A percentile compares a stretch with the other conserved stretches of the same genome.
Evolutionary conservation across 2,797 vertebrate genomes (phyloP).

Genomic region (Rousettus madagascariensis): DNA sequence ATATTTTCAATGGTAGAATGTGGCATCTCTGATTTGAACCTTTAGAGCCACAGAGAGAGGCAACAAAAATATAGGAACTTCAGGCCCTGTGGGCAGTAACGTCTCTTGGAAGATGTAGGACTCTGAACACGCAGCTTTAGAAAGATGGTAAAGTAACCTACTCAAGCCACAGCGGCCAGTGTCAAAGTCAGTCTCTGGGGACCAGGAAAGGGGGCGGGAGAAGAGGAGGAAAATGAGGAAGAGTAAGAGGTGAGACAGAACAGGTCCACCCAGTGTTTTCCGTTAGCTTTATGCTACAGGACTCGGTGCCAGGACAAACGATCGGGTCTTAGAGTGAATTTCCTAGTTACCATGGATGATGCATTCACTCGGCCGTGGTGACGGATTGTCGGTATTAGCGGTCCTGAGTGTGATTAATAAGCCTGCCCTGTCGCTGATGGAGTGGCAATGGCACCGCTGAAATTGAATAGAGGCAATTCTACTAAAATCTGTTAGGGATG

Average conservation of each 20-base stretch:
- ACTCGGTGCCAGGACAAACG: slow-evolving; percentile 87
- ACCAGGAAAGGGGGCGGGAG: too few relatives aligned
- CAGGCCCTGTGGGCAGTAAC: not conserved
- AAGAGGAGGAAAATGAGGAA: not conserved
- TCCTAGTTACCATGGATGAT: slow-evolving; percentile 91
- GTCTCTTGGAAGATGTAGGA: not conserved
- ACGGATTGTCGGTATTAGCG: slow-evolving; percentile 95
- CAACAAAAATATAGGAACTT: not conserved
- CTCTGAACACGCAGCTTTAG: not conserved
- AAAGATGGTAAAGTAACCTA: not conserved
- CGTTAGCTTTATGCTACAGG: slow-evolving; percentile 86
- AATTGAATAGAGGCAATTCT: slow-evolving; percentile 85
- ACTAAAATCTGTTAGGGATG: slow-evolving; percentile 72
- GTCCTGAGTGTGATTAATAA: slow-evolving; percentile 97
- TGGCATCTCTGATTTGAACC: not conserved
- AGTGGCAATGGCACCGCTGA: slow-evolving; percentile 86
- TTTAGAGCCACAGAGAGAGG: not conserved
- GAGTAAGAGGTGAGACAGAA: not conserved
- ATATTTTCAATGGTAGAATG: not conserved
- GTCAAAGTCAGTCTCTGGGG: not conserved
- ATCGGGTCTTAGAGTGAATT: slow-evolving; percentile 90
- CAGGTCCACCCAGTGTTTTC: not conserved
- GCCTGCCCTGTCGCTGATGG: slow-evolving; percentile 88
- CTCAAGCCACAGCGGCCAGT: too few relatives aligned
- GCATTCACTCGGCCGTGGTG: slow-evolving; percentile 88